These are phyloP conservation scores for Acropora tenuis DNA, from an alignment of 64 coral and sea anemone genomes.

Conservation along the genomic window DNA sequence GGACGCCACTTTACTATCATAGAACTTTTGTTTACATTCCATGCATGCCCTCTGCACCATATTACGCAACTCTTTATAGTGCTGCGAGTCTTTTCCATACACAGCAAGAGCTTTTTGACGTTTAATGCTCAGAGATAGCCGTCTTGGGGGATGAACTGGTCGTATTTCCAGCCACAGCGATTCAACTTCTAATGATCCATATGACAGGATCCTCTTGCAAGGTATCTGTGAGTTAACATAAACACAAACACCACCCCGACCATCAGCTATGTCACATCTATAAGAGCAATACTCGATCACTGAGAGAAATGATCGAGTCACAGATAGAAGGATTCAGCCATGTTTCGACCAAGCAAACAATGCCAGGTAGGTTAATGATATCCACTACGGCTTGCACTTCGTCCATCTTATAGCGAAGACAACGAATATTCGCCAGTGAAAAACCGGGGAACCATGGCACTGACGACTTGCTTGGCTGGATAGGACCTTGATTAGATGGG, in stretches of 20 bases:
- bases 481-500: not conserved
- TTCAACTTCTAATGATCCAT: constrained; percentile 38
- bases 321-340: not conserved
- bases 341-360: not conserved
- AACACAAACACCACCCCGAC: not conserved
- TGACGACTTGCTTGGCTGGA: not conserved
- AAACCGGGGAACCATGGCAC: not conserved
- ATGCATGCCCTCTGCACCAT: constrained; percentile 49
- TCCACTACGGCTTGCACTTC: too few relatives aligned
- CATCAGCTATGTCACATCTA: not conserved
- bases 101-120: constrained; percentile 23
- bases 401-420: not conserved
- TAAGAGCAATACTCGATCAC: not conserved
- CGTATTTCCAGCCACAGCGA: constrained; percentile 38
- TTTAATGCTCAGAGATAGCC: not conserved
- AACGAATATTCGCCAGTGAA: not conserved
- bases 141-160: constrained; percentile 23
- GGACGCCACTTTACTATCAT: constrained; percentile 50
- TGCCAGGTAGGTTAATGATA: not conserved
- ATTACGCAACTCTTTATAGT: constrained; percentile 32
- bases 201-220: not conserved
- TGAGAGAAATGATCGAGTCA: not conserved
- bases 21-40: constrained; percentile 47
- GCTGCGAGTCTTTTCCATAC: constrained; percentile 29
- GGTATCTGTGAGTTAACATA: constrained; percentile 52